A percentile compares a stretch with the other conserved stretches of the same genome.
phyloP scores from a whole-genome alignment of 1,140 invertebrate genomes.

The Temnothorax curvispinosus region DNA sequence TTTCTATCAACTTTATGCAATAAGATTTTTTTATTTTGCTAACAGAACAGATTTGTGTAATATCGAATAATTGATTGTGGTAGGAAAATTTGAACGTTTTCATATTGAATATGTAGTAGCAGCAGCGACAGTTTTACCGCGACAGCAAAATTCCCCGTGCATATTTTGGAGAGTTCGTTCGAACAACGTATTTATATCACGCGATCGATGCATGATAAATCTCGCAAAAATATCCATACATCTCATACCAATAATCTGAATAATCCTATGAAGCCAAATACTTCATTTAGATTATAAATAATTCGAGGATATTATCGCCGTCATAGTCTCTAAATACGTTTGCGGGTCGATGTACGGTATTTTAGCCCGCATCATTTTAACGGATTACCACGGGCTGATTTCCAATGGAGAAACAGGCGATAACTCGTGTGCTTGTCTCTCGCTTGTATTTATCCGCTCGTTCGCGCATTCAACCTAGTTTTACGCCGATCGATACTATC shows the following conservation, averaged over 20 bases:
- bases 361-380: constrained; percentile 59
- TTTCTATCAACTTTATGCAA: constrained; percentile 16
- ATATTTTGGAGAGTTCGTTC: constrained; percentile 18
- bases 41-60: constrained; percentile 8
- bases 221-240: constrained; percentile 23
- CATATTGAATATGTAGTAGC: not conserved
- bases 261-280: constrained; percentile 33
- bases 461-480: constrained; percentile 59
- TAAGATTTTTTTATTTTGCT: not conserved
- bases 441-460: constrained; percentile 55
- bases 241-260: not conserved
- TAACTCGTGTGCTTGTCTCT: constrained; percentile 6
- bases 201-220: constrained; percentile 11
- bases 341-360: constrained; percentile 10
- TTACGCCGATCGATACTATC: constrained; percentile 50
- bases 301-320: constrained; percentile 34
- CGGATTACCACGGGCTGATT: constrained; percentile 49
- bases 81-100: constrained; percentile 3
- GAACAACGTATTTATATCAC: not conserved
- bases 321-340: constrained; percentile 40
- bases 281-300: constrained; percentile 20
- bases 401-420: constrained; percentile 58
- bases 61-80: constrained; percentile 23
- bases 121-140: not conserved
- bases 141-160: not conserved